Conservation (phyloP, 2,797 vertebrate genomes). For the Chelmon rostratus region DNA sequence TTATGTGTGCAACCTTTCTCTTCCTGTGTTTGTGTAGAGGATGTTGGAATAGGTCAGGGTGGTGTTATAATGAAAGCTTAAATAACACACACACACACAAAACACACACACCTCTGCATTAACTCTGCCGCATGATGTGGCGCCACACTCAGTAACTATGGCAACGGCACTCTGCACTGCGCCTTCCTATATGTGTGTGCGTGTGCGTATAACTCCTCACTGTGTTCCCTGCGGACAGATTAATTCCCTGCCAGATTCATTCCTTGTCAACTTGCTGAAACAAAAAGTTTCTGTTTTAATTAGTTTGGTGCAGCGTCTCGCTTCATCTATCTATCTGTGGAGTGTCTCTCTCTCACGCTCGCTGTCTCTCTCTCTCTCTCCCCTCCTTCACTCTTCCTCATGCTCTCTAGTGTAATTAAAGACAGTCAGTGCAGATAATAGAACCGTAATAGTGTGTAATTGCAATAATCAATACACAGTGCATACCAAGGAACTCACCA, state of each 20-base stretch:
- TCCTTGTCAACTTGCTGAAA: slow-evolving; percentile 81
- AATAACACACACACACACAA: slow-evolving; percentile 56
- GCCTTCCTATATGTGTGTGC: slow-evolving; percentile 59
- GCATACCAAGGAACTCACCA: slow-evolving; percentile 56
- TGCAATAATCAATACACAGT: slow-evolving; percentile 81
- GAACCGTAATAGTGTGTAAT: slow-evolving; percentile 81
- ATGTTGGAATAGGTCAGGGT: slow-evolving; percentile 69
- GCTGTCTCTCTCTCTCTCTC: slow-evolving; percentile 30
- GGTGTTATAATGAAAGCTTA: slow-evolving; percentile 70
- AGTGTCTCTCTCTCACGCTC: slow-evolving; percentile 49
- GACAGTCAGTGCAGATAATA: slow-evolving; percentile 79
- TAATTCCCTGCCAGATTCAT: slow-evolving; percentile 84
- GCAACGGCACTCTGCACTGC: slow-evolving; percentile 78
- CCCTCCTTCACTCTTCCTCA: slow-evolving; percentile 59
- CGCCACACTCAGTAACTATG: slow-evolving; percentile 75
- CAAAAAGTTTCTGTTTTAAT: slow-evolving; percentile 87
- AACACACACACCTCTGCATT: slow-evolving; percentile 70
- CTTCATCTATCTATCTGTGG: slow-evolving; percentile 74
- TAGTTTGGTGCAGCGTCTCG: slow-evolving; percentile 80
- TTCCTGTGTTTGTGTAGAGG: slow-evolving; percentile 29
- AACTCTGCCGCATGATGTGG: slow-evolving; percentile 79
- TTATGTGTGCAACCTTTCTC: slow-evolving; percentile 56
- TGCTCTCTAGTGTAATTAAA: slow-evolving; percentile 83
- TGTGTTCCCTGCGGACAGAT: slow-evolving; percentile 81
- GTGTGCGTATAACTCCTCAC: slow-evolving; percentile 56